phyloP scores from a whole-genome alignment of 1,140 invertebrate genomes.

The Phocides pigmalion region DNA sequence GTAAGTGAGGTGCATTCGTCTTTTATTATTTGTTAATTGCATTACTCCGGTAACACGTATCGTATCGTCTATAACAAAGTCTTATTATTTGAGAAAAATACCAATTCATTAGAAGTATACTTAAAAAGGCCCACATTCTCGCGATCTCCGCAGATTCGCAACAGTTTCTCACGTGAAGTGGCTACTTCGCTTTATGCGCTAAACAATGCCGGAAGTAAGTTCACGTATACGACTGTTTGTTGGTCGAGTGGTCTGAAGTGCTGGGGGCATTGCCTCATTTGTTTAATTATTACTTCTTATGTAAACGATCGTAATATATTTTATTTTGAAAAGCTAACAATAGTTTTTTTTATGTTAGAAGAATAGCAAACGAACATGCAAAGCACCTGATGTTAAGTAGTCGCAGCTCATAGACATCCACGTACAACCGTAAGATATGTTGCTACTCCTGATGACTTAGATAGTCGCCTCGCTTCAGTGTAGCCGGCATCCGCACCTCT shows the following conservation, averaged over 20 bases:
- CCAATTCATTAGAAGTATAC: conserved; percentile 23
- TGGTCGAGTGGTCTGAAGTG: conserved; percentile 54
- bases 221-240: conserved; percentile 58
- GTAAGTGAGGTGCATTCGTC: no score
- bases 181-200: conserved; percentile 69
- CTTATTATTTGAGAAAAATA: conserved; percentile 31
- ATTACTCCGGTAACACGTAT: not conserved
- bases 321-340: not conserved
- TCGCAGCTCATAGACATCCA: no score
- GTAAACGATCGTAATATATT: conserved; percentile 51
- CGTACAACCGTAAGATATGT: no score
- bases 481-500: no score
- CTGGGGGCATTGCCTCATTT: conserved; percentile 56
- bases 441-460: no score
- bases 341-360: not conserved
- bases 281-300: conserved; percentile 54
- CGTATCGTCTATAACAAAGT: conserved; percentile 27
- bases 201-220: conserved; percentile 68
- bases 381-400: no score
- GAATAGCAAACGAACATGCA: no score
- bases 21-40: no score
- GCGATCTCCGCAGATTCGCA: conserved; percentile 53
- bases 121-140: conserved; percentile 66
- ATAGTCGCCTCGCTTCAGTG: no score
- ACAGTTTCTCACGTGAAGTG: conserved; percentile 79